These are phyloP conservation scores for Salvelinus sp. DNA, from an alignment of 2,113 vertebrate species.

Conservation along the genomic window DNA sequence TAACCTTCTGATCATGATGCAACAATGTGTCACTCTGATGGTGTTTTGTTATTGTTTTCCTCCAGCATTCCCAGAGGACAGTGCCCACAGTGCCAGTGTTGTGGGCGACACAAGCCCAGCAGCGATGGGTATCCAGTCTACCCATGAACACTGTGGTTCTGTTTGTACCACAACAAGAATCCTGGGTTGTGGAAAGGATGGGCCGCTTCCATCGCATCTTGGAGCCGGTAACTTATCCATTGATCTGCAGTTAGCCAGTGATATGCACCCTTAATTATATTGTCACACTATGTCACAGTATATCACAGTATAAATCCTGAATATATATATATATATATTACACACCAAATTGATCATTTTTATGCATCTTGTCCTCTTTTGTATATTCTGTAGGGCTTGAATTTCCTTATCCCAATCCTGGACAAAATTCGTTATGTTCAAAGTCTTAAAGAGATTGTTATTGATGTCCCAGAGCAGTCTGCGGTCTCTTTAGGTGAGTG, in stretches of 20 bases:
- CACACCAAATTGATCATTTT: too few species aligned
- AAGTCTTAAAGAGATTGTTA: conserved; percentile 97
- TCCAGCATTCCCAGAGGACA: conserved; percentile 58
- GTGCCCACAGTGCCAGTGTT: conserved; percentile 50
- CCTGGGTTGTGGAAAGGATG: conserved; percentile 98
- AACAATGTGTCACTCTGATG: not conserved
- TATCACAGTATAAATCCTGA: not conserved
- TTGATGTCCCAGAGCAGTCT: conserved; percentile 95
- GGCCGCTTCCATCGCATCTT: conserved; percentile 92
- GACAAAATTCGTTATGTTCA: conserved; percentile 92
- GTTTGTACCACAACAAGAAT: conserved; percentile 96
- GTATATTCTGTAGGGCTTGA: conserved; percentile 82
- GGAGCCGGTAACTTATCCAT: conserved; percentile 80
- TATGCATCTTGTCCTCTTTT: not conserved
- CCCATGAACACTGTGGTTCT: conserved; percentile 91
- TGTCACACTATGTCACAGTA: too few species aligned
- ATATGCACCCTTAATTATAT: not conserved
- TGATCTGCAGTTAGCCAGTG: not conserved
- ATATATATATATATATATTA: not conserved
- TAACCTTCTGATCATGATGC: not conserved
- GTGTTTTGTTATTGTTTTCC: conserved; percentile 13
- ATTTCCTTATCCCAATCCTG: conserved; percentile 90
- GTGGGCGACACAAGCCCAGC: conserved; percentile 65
- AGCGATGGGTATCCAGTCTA: conserved; percentile 79
- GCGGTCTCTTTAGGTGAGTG: conserved; percentile 88